Conservation (phyloP, 2,888 invertebrate genomes). For the Amblyjoppa proteus region DNA sequence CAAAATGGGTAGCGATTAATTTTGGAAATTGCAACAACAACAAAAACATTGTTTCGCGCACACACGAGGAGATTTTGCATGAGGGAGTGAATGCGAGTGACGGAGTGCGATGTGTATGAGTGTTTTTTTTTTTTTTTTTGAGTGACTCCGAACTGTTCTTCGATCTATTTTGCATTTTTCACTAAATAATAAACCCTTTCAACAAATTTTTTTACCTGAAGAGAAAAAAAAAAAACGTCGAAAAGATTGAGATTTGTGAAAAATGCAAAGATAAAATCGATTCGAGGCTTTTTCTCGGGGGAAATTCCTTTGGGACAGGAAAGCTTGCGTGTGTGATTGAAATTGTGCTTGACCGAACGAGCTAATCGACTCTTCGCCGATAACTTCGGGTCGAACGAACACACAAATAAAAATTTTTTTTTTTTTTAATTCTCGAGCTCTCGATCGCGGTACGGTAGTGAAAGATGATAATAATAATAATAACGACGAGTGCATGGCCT, state of each 20-base stretch:
- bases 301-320: neutral
- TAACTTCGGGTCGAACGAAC: neutral
- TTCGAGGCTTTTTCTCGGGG: neutral
- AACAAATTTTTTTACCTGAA: neutral
- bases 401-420: neutral
- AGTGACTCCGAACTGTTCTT: neutral
- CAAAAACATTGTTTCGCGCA: constrained; percentile 57
- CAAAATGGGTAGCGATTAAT: constrained; percentile 55
- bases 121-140: no score
- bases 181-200: neutral
- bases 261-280: neutral
- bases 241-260: neutral
- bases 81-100: constrained; percentile 49
- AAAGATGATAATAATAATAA: constrained; percentile 22
- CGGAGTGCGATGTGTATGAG: neutral
- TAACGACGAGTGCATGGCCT: constrained; percentile 68
- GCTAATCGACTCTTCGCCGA: constrained; percentile 24
- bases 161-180: neutral
- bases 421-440: neutral
- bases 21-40: constrained; percentile 25
- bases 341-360: constrained; percentile 1
- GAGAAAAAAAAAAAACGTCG: neutral
- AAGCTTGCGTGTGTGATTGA: constrained; percentile 18
- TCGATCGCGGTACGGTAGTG: constrained; percentile 7
- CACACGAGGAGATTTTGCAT: constrained; percentile 60